Conservation (phyloP, 1,140 invertebrate genomes). For the Drosophila nannoptera region DNA sequence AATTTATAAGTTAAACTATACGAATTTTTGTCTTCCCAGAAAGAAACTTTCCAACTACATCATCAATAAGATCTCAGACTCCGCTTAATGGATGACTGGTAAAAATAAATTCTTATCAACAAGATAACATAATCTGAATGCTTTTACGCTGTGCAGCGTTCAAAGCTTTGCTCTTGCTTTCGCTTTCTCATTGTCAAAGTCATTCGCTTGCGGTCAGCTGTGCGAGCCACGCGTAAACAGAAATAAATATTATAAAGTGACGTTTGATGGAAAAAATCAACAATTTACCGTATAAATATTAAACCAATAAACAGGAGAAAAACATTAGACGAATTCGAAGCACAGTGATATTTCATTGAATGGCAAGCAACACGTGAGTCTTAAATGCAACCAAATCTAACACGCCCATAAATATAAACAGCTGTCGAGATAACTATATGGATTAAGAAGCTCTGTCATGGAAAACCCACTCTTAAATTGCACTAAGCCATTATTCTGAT, state of each 20-base stretch:
- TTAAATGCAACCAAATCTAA: background rate
- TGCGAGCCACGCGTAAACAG: constrained; percentile 1
- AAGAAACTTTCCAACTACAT: too few relatives aligned
- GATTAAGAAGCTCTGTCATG: constrained; percentile 32
- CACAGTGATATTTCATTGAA: background rate
- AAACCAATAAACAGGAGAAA: background rate
- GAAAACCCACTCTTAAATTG: background rate
- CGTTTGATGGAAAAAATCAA: background rate
- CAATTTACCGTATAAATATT: too few relatives aligned
- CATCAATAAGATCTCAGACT: too few relatives aligned
- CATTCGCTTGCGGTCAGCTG: constrained; percentile 13
- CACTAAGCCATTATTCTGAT: too few relatives aligned
- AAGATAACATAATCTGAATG: too few relatives aligned
- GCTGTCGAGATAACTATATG: constrained; percentile 31
- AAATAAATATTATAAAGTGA: background rate
- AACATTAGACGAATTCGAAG: too few relatives aligned
- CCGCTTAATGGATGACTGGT: too few relatives aligned
- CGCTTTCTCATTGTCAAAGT: background rate
- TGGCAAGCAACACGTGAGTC: constrained; percentile 1
- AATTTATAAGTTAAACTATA: too few relatives aligned
- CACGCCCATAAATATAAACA: constrained; percentile 13
- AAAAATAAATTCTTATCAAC: background rate
- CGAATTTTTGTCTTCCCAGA: too few relatives aligned
- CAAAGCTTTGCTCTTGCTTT: background rate
- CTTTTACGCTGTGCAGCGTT: background rate